Percentiles rank a stretch among this genome's conserved stretches.
Conservation (phyloP, 2,113 vertebrate genomes). For the Antennarius striatus region DNA sequence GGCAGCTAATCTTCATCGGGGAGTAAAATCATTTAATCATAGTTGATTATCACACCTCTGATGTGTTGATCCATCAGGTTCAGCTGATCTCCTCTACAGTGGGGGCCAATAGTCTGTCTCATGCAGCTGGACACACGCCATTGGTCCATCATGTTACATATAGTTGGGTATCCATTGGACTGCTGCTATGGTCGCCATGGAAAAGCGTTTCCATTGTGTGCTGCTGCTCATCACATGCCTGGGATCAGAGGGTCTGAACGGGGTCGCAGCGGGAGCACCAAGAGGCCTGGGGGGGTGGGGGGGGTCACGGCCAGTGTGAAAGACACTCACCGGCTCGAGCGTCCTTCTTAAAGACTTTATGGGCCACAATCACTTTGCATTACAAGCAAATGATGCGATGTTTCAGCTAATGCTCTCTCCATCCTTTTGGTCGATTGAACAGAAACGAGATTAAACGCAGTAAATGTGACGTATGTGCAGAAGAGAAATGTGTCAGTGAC, state of each 20-base stretch:
- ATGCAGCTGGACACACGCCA: conserved; percentile 14
- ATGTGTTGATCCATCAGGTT: conserved; percentile 11
- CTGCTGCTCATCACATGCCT: conserved; percentile 70
- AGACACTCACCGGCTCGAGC: conserved; percentile 37
- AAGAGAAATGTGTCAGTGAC: too few relatives aligned
- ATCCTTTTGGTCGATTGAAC: neutral
- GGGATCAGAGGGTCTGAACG: conserved; percentile 62
- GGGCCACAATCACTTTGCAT: conserved; percentile 20
- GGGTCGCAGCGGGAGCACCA: conserved; percentile 39
- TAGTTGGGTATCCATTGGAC: conserved; percentile 16
- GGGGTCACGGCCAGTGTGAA: conserved; percentile 70
- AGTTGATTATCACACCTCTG: neutral
- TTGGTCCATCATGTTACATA: conserved; percentile 3
- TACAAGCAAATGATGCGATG: neutral
- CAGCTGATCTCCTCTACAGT: neutral
- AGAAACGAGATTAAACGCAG: neutral
- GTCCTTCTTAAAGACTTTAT: conserved; percentile 45
- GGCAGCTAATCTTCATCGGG: too few relatives aligned
- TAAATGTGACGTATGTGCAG: too few relatives aligned
- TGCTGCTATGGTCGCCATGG: conserved; percentile 22
- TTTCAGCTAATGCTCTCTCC: neutral
- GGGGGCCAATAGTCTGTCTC: neutral
- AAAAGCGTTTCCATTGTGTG: conserved; percentile 49
- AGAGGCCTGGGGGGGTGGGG: conserved; percentile 12
- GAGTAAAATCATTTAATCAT: neutral